Evolutionary conservation across 1,140 invertebrate genomes (phyloP), one percentile per base, ranked within the genome.

Genomic region (Cyrtorhinus lividipennis): DNA sequence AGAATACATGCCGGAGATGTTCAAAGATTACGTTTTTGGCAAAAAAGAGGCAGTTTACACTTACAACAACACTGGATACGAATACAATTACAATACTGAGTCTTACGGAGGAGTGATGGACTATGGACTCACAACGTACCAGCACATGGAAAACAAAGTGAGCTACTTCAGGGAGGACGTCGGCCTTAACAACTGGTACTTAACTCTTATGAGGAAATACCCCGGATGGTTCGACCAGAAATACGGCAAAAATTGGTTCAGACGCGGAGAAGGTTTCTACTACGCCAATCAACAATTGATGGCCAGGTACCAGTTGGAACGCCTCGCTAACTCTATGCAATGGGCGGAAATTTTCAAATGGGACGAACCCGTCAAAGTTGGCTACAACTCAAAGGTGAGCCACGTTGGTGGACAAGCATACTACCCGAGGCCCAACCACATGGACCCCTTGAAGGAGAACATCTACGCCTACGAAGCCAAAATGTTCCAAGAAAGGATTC

Each of bases 151-250:
- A 68, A 76, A 80, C 62, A 73, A 79, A 59, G 57, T 90, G 20
- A 75, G 77, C 22, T 88, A 89, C 71, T 89, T 82, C 75, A 83
- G 83, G 0, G 81, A 89, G 64, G 87, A 88, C 72, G 73, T 82
- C 62, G 80, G 80, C 63, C 74, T 88, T 15, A 85, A 86, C 68
- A 71, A 79, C 1, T 83, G 81, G 68, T 86, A 88, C 72, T 82
- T 80, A 67, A 83, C 83, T 67, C 75, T 78, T 53, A 78, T 83
- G 61, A 65, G 86, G 24, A 78, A 80, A 22, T 81, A 79, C 65
- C 84, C 86, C 1, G 76, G 72, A 73, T 85, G 81, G 76, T 76
- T 83, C 80, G 73, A 65, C 75, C 76, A 64, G 72, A 78, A 25
- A 66, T 48, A 15, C 46, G 46, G n/a, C 45, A 76, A 26, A 64